Evolutionary conservation across 2,888 invertebrate genomes (phyloP).

Genomic region (Apodemia zela): DNA sequence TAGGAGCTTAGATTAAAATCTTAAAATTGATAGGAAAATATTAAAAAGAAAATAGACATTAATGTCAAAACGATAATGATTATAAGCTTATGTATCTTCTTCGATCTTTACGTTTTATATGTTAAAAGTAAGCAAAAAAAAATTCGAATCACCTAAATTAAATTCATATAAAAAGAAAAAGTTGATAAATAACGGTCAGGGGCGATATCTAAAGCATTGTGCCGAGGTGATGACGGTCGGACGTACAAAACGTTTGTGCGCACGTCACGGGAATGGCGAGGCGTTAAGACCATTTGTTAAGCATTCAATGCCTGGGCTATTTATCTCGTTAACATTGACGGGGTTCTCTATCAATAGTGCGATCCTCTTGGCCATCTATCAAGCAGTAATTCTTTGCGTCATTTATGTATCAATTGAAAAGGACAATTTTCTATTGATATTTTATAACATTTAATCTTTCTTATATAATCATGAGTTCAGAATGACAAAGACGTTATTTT

Average conservation of each 20-base stretch:
- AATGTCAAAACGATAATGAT: no score
- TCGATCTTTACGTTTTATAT: no score
- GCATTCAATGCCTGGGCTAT: slow-evolving; percentile 58
- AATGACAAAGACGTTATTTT: background rate
- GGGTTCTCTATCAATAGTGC: slow-evolving; percentile 56
- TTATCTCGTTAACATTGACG: slow-evolving; percentile 59
- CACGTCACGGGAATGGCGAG: slow-evolving; percentile 40
- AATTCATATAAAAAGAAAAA: slow-evolving; percentile 31
- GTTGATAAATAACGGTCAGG: slow-evolving; percentile 43
- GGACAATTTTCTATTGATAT: background rate
- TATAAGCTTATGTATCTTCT: no score
- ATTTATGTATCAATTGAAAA: slow-evolving; percentile 13
- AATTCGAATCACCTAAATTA: background rate
- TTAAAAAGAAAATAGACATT: no score
- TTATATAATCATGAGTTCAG: background rate
- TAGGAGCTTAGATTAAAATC: no score
- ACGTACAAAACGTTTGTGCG: slow-evolving; percentile 52
- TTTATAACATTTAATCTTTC: background rate
- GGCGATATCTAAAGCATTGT: slow-evolving; percentile 47
- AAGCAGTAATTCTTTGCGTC: slow-evolving; percentile 39
- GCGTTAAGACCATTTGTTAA: slow-evolving; percentile 62
- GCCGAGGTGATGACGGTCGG: slow-evolving; percentile 52
- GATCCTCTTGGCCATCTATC: slow-evolving; percentile 50
- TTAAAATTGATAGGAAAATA: no score
- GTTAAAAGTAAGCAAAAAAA: background rate